Evolutionary conservation across 1,140 invertebrate species (phyloP).

Genomic region (Drosophila takahashii): DNA sequence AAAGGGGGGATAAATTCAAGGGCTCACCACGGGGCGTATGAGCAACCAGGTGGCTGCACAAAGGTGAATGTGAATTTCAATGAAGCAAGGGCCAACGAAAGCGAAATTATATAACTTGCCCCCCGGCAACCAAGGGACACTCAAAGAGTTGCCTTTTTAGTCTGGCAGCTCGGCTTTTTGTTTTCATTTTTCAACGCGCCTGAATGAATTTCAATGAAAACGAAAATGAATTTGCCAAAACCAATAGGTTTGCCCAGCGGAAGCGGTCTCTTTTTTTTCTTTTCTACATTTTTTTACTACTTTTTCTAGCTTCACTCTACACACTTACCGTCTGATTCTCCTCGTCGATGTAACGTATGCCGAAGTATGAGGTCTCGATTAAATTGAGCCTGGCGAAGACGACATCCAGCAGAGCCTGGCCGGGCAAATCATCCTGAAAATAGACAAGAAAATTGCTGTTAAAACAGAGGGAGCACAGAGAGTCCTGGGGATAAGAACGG

Average conservation of each 20-base stretch:
- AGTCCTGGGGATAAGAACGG: background rate
- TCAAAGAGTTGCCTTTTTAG: constrained; percentile 57
- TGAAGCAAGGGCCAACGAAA: constrained; percentile 58
- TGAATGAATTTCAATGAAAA: constrained; percentile 81
- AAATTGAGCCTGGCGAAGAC: constrained; percentile 96
- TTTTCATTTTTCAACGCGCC: constrained; percentile 67
- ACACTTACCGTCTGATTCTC: constrained; percentile 93
- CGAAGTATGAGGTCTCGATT: constrained; percentile 96
- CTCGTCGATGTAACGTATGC: constrained; percentile 94
- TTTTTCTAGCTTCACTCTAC: too few species aligned
- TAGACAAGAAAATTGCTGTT: constrained; percentile 84
- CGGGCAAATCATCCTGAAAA: constrained; percentile 92
- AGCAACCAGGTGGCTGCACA: constrained; percentile 1
- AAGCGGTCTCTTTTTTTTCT: constrained; percentile 5
- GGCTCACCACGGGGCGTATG: background rate
- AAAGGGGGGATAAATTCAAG: constrained; percentile 66
- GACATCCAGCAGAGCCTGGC: constrained; percentile 94
- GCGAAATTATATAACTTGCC: constrained; percentile 72
- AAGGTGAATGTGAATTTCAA: background rate
- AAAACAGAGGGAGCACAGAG: constrained; percentile 42
- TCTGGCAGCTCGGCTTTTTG: constrained; percentile 32
- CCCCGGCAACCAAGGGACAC: constrained; percentile 44
- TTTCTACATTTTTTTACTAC: background rate
- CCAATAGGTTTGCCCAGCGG: constrained; percentile 67
- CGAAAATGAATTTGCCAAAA: constrained; percentile 83